phyloP scores from a whole-genome alignment of 2,113 vertebrate genomes.

The Lepus americanus region DNA sequence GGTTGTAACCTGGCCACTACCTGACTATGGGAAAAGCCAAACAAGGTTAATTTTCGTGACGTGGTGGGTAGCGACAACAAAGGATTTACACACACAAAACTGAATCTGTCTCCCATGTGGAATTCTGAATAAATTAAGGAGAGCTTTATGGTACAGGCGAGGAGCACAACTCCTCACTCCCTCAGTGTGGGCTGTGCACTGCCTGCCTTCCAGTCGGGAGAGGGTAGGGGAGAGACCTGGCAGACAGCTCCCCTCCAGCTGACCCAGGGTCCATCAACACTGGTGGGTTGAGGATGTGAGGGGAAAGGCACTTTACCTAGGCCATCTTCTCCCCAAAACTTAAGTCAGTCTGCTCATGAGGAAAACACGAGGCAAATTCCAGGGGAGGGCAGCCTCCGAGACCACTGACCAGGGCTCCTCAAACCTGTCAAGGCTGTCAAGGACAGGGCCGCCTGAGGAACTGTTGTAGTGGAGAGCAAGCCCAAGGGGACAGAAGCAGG shows the following conservation, averaged over 20 bases:
- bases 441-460: background rate
- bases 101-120: background rate
- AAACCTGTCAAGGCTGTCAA: background rate
- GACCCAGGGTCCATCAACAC: background rate
- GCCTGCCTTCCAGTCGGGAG: background rate
- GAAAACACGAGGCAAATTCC: background rate
- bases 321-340: background rate
- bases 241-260: background rate
- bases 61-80: background rate
- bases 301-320: background rate
- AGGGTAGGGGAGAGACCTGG: background rate
- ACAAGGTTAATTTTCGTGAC: background rate
- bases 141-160: background rate
- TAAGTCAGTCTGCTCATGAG: background rate
- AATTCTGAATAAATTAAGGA: constrained; percentile 13
- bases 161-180: background rate
- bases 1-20: background rate
- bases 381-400: background rate
- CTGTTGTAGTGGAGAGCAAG: background rate
- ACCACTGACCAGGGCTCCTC: background rate
- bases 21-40: background rate
- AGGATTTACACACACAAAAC: constrained; percentile 14
- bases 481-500: background rate
- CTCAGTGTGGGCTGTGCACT: background rate
- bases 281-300: background rate